These are phyloP conservation scores for Amia ocellicauda DNA, from an alignment of 2,113 vertebrate genomes.

Conservation along the genomic window DNA sequence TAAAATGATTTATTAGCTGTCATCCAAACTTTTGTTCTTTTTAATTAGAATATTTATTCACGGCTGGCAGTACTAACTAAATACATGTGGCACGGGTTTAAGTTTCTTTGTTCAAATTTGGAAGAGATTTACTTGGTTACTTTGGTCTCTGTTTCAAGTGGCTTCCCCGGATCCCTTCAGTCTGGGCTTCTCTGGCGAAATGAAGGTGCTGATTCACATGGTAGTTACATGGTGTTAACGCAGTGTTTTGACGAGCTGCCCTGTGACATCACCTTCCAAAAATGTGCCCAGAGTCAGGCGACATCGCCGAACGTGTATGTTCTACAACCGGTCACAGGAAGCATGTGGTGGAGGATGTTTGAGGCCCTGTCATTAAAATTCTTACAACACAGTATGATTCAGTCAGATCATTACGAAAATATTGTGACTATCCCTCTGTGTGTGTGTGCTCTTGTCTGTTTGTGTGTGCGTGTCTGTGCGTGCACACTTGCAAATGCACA, in stretches of 20 bases:
- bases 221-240: conserved; percentile 7
- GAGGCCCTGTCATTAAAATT: too few species aligned
- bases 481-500: too few species aligned
- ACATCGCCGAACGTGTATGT: not conserved
- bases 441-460: too few species aligned
- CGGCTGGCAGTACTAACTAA: too few species aligned
- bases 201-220: conserved; percentile 10
- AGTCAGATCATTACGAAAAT: conserved; percentile 15
- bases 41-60: not conserved
- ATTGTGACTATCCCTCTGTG: too few species aligned
- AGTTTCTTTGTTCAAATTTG: too few species aligned
- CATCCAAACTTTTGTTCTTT: not conserved
- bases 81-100: too few species aligned
- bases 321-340: not conserved
- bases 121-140: too few species aligned
- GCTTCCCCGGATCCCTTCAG: not conserved
- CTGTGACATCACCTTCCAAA: not conserved
- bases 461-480: too few species aligned
- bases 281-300: not conserved
- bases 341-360: not conserved
- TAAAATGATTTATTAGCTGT: not conserved
- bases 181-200: not conserved
- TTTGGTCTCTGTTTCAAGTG: not conserved
- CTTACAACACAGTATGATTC: conserved; percentile 18
- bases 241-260: not conserved